Percentiles rank a stretch among this genome's conserved stretches.
Conservation (phyloP, 2,888 invertebrate genomes). For the Antheraea assamensis region DNA sequence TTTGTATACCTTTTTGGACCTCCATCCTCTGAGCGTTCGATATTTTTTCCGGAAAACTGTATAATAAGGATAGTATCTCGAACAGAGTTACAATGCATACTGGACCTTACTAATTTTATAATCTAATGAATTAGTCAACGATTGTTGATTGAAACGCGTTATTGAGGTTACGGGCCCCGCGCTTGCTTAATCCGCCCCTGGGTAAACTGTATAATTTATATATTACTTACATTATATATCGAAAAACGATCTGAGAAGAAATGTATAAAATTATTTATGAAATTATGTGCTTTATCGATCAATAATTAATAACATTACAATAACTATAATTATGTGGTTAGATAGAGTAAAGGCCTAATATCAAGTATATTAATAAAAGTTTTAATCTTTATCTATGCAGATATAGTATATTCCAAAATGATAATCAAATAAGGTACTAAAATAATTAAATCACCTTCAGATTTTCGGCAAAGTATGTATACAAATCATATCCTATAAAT, state of each 20-base stretch:
- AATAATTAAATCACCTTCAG: not conserved
- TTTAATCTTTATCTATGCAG: not conserved
- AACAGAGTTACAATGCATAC: too few species aligned
- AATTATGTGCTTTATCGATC: not conserved
- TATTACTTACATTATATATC: not conserved
- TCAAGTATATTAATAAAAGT: not conserved
- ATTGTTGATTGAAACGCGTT: not conserved
- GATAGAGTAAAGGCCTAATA: not conserved
- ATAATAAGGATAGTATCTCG: too few species aligned
- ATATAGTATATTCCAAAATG: not conserved
- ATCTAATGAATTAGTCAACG: too few species aligned
- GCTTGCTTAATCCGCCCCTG: not conserved
- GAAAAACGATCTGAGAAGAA: not conserved
- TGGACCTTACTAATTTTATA: too few species aligned
- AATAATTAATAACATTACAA: not conserved
- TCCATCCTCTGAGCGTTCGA: too few species aligned
- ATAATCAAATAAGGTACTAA: not conserved
- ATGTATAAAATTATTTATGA: not conserved
- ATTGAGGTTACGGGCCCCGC: not conserved
- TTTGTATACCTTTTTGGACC: too few species aligned
- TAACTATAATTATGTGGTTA: not conserved
- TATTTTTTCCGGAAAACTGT: too few species aligned
- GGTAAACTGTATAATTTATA: not conserved
- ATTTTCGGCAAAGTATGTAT: not conserved
- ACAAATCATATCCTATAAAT: not conserved